phyloP scores from a whole-genome alignment of 2,797 vertebrate genomes.

The Mallotus villosus region DNA sequence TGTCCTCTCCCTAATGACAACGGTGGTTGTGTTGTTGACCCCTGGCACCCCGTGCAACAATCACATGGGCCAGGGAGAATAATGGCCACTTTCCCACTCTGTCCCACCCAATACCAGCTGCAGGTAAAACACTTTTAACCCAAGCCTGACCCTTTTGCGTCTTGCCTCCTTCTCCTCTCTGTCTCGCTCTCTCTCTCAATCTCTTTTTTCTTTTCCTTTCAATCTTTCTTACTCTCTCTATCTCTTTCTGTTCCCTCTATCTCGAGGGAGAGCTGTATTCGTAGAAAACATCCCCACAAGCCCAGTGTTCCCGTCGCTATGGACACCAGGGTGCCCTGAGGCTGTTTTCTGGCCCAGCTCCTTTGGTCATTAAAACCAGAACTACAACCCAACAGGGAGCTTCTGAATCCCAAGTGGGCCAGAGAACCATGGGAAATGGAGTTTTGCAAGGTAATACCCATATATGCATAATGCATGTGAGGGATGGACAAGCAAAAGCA shows the following conservation, averaged over 20 bases:
- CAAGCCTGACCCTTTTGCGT: neutral
- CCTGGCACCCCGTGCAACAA: conserved; percentile 17
- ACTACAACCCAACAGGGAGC: neutral
- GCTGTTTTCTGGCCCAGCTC: neutral
- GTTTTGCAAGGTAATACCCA: neutral
- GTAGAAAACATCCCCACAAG: neutral
- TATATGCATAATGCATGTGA: neutral
- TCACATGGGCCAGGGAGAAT: neutral
- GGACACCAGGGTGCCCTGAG: neutral
- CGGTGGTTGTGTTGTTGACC: conserved; percentile 33
- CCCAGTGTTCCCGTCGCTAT: neutral
- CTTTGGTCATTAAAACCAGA: neutral
- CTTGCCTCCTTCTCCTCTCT: neutral
- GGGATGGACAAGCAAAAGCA: neutral
- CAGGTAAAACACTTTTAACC: conserved; percentile 25
- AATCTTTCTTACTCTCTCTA: neutral
- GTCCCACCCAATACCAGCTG: conserved; percentile 2
- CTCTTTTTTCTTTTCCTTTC: neutral
- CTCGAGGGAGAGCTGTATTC: neutral
- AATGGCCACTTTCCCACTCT: conserved; percentile 12
- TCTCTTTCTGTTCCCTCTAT: neutral
- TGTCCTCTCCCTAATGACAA: conserved; percentile 30
- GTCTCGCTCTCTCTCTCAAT: conserved; percentile 1
- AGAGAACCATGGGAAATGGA: conserved; percentile 7
- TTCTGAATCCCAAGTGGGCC: neutral